Percentiles rank a stretch among this genome's conserved stretches.
Evolutionary conservation across 2,888 invertebrate genomes (phyloP).

Genomic region (Desoria tigrina): DNA sequence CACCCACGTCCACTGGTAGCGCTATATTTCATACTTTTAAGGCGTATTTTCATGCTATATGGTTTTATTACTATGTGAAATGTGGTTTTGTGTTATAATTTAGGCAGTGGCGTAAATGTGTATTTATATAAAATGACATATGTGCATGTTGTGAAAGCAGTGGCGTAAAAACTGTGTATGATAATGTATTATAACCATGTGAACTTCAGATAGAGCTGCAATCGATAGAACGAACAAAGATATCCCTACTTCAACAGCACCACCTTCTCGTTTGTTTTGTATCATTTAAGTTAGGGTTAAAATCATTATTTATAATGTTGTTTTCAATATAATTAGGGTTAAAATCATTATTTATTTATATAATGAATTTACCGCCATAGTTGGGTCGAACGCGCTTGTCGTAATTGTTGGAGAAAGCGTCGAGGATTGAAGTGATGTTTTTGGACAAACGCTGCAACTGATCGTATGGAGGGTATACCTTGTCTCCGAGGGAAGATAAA

Average conservation of each 20-base stretch:
- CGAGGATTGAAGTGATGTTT: conserved; percentile 91
- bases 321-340: neutral
- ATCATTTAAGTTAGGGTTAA: no score
- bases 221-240: conserved; percentile 94
- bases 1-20: conserved; percentile 85
- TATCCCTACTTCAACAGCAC: conserved; percentile 90
- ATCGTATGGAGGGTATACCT: neutral
- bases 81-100: neutral
- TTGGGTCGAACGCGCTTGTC: conserved; percentile 99
- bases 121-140: neutral
- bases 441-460: neutral
- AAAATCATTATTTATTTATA: conserved; percentile 1
- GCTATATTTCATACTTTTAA: neutral
- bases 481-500: neutral
- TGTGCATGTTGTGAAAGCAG: neutral
- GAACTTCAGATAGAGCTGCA: conserved; percentile 96
- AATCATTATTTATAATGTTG: neutral
- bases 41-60: neutral
- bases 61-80: neutral
- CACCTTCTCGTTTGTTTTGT: conserved; percentile 28
- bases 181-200: conserved; percentile 73
- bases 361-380: conserved; percentile 84
- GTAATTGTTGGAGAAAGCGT: conserved; percentile 93
- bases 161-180: neutral
- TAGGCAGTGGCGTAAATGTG: neutral